Base-by-base conservation (phyloP, 2,797 vertebrate species). In the Anabacerthia variegaticeps region DNA sequence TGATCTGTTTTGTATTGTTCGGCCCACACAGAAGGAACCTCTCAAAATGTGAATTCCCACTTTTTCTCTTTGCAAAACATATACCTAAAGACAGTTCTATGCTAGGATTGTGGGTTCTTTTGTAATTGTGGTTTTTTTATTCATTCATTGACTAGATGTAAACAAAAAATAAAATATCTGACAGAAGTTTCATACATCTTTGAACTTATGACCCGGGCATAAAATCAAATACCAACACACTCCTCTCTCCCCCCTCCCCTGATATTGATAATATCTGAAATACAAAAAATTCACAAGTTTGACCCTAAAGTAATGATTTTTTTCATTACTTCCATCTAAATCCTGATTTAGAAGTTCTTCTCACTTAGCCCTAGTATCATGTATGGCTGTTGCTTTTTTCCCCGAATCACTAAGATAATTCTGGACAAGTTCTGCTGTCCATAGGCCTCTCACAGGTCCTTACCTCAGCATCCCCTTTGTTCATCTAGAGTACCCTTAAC, bases 1-100 rank as follows among this genome's bases (percentile, higher is more conserved):
- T 26, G n/a, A 37, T 92, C 62, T 87, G 68, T 13, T 94, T 92
- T 91, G 32, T 72, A 85, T 91, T 94, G 69, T 75, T 93, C 61
- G 85, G 58, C 76, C 73, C 78, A 78, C 93, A 80, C 68, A 93
- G 65, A 87, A 88, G 20, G 65, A 94, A 95, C 21, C 18, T 89
- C 72, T 93, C 54, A 61, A 85, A 88, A 58, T 66, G 28, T 78
- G 66, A 76, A 82, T 86, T 87, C 23, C 32, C 46, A 55, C 19
- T 73, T 84, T 75, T 80, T 59, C 76, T 73, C 18, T 72, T 78
- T 86, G 17, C 36, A 85, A 72, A 91, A 85, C 7, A 51, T 58
- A n/a, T 19, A 67, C 41, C 32, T 59, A 55, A 81, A 81, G 46
- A 44, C n/a, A 78, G 36, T 63, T 91, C n/a, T 41, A 10, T 80